Evolutionary conservation across 2,888 invertebrate genomes (phyloP).

Genomic region (Xanthia icteritia): DNA sequence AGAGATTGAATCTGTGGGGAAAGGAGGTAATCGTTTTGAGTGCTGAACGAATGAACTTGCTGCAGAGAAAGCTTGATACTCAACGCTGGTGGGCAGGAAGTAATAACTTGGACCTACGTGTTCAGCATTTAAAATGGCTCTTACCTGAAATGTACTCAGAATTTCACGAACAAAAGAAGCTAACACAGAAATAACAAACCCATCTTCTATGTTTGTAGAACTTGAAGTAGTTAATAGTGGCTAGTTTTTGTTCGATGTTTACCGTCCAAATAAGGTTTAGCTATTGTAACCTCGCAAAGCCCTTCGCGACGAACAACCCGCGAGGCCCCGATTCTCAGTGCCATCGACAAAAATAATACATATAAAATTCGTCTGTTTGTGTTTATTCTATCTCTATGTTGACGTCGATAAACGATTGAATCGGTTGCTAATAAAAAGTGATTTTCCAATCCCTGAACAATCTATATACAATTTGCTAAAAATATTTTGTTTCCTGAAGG

Average conservation of each 20-base stretch:
- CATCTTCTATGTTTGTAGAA: constrained; percentile 34
- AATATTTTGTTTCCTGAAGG: neutral
- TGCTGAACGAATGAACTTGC: constrained; percentile 29
- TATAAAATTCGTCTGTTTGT: constrained; percentile 75
- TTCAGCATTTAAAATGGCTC: constrained; percentile 16
- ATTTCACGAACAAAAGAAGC: constrained; percentile 40
- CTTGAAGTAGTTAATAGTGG: constrained; percentile 44
- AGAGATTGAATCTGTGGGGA: constrained; percentile 37
- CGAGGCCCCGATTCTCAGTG: constrained; percentile 81
- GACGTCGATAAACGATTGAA: constrained; percentile 7
- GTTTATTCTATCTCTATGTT: constrained; percentile 22
- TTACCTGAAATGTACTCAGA: constrained; percentile 16
- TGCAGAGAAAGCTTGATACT: constrained; percentile 46
- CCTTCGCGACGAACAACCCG: constrained; percentile 87
- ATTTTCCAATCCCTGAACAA: neutral
- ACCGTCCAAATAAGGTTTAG: constrained; percentile 71
- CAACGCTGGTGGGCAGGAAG: constrained; percentile 30
- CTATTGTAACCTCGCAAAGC: constrained; percentile 83
- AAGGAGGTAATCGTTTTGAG: constrained; percentile 44
- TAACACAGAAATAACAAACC: constrained; percentile 39
- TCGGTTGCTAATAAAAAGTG: neutral
- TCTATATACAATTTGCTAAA: neutral
- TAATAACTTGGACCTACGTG: constrained; percentile 32
- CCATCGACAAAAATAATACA: constrained; percentile 81
- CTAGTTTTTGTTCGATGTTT: constrained; percentile 57